Evolutionary conservation across 1,140 invertebrate species (phyloP), one percentile per base, ranked within the genome.

Genomic region (Sinonovacula constricta): DNA sequence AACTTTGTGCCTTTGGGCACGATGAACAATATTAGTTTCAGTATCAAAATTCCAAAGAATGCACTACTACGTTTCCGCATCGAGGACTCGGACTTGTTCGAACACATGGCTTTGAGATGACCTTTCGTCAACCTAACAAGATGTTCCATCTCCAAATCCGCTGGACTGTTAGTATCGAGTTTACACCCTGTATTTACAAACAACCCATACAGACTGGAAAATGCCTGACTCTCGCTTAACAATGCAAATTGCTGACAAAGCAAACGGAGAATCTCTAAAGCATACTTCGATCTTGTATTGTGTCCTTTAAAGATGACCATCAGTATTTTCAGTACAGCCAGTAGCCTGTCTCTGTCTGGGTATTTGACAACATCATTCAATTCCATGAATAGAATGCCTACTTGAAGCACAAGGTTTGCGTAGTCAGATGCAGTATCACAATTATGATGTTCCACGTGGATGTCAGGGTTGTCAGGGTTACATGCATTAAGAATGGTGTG

Each of bases 261-360:
- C 1, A 62, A 51, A 1, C 70, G 3, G n/a, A 72, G 24, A 31
- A 83, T 80, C 51, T 83, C 72, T 5, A 59, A 36, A 3, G 81
- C 81, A 67, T 80, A 83, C 53, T 81, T 77, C 3, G 81, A 82
- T 14, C 75, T 49, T 22, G 74, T 80, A 14, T 81, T 83, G 28
- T 80, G 34, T n/a, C 56, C 39, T 53, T 81, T 80, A 12, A 80
- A 77, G 15, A 65, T 36, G 2, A 80, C 15, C 81, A 83, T 83
- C 7, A 72, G 30, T 12, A 69, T 30, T 72, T 81, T 83, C 36
- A 83, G 36, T 10, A 65, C 22, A 14, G 53, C 10, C 5, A 81
- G 28, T 22, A 75, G 54, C 39, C 78, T 53, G 15, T 66, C 30
- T 36, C 79, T 33, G 24, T 80, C 72, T 26, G 79, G 78, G 12